Conservation (phyloP, 2,113 vertebrate genomes). For the Triplophysa siluroides region DNA sequence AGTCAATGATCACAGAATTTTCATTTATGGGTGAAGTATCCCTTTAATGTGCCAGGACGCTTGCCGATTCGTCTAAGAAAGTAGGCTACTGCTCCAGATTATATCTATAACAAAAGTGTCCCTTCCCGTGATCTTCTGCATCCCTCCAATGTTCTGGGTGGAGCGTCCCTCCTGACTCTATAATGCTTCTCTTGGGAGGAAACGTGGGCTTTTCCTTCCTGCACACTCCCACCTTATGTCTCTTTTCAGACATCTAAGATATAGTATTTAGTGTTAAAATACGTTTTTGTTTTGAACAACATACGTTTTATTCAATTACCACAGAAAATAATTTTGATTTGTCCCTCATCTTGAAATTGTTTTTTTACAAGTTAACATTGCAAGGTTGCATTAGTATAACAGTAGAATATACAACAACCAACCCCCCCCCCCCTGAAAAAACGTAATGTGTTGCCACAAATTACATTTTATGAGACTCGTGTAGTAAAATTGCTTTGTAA, state of each 20-base stretch:
- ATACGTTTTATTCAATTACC: background rate
- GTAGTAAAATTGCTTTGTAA: too few relatives aligned
- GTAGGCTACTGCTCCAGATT: background rate
- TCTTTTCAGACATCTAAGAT: background rate
- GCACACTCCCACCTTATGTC: background rate
- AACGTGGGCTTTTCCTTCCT: slow-evolving; percentile 62
- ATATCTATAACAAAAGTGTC: slow-evolving; percentile 1
- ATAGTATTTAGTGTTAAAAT: background rate
- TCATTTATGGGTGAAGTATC: too few relatives aligned
- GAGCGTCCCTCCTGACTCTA: slow-evolving; percentile 36
- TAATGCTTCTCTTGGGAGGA: slow-evolving; percentile 56
- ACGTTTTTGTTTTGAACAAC: background rate
- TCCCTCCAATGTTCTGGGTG: slow-evolving; percentile 39
- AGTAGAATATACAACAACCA: too few relatives aligned
- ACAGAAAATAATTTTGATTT: too few relatives aligned
- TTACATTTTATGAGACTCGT: too few relatives aligned
- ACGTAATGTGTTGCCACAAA: too few relatives aligned
- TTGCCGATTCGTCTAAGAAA: background rate
- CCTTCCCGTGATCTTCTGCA: slow-evolving; percentile 13
- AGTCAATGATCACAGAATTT: too few relatives aligned
- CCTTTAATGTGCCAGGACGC: too few relatives aligned
- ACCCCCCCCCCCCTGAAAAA: too few relatives aligned
- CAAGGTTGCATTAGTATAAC: too few relatives aligned
- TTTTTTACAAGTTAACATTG: too few relatives aligned
- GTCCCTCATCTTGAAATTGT: too few relatives aligned